phyloP scores from a whole-genome alignment of 2,888 invertebrate species.

The Homarus gammarus region DNA sequence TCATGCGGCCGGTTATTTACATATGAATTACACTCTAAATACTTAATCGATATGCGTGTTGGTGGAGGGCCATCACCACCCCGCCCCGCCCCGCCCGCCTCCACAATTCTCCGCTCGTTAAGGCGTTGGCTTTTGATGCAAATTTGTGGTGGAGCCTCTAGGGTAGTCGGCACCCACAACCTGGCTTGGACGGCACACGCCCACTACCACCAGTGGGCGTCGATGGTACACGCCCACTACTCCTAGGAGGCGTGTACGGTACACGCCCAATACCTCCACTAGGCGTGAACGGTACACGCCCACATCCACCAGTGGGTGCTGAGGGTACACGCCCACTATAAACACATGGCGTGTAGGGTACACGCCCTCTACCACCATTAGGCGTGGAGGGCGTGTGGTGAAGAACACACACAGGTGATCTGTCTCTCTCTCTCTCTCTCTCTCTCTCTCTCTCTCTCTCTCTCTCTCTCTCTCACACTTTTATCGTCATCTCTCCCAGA shows the following conservation, averaged over 20 bases:
- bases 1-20: conserved; percentile 56
- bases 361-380: too few relatives aligned
- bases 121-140: conserved; percentile 50
- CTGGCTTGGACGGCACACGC: neutral
- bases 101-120: conserved; percentile 50
- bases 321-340: too few relatives aligned
- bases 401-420: neutral
- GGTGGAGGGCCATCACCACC: conserved; percentile 17
- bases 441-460: too few relatives aligned
- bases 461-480: neutral
- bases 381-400: too few relatives aligned
- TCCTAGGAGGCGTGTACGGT: too few relatives aligned
- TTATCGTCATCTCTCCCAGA: neutral
- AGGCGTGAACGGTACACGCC: too few relatives aligned
- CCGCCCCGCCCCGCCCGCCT: neutral
- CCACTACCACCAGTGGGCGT: conserved; percentile 9
- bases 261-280: too few relatives aligned
- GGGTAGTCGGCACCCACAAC: neutral
- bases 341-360: too few relatives aligned
- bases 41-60: conserved; percentile 63
- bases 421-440: neutral
- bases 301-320: too few relatives aligned
- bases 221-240: too few relatives aligned
- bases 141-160: conserved; percentile 45
- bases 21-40: conserved; percentile 70